These are phyloP conservation scores for Drosophila gaucha DNA, from an alignment of 2,888 invertebrate genomes.

Conservation along the genomic window DNA sequence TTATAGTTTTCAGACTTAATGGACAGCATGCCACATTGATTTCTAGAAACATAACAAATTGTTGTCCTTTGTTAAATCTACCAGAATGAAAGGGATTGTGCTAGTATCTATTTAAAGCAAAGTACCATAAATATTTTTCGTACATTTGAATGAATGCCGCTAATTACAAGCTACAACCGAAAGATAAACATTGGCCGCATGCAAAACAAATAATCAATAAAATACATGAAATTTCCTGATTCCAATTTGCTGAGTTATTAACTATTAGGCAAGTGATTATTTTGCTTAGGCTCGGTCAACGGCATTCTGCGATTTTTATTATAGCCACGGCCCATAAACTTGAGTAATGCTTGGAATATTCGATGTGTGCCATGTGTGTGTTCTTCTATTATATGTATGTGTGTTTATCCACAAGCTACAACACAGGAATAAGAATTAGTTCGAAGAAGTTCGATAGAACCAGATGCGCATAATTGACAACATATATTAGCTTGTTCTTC, in stretches of 20 bases:
- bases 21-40: constrained; percentile 23
- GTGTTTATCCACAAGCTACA: constrained; percentile 1
- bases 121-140: constrained; percentile 5
- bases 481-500: constrained; percentile 15
- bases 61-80: not conserved
- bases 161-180: constrained; percentile 28
- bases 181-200: constrained; percentile 26
- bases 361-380: constrained; percentile 8
- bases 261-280: constrained; percentile 31
- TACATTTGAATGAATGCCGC: constrained; percentile 13
- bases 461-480: constrained; percentile 15
- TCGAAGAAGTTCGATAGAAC: not conserved
- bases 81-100: not conserved
- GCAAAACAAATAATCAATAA: constrained; percentile 44
- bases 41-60: not conserved
- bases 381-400: not conserved
- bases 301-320: constrained; percentile 22
- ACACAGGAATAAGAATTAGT: constrained; percentile 9
- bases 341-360: constrained; percentile 16
- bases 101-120: not conserved
- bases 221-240: constrained; percentile 33
- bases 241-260: constrained; percentile 34
- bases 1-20: constrained; percentile 24
- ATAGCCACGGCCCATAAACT: constrained; percentile 7
- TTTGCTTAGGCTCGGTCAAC: constrained; percentile 21